These are phyloP conservation scores for Danio albolineatus DNA, from an alignment of 2,797 vertebrate species.

Conservation along the genomic window DNA sequence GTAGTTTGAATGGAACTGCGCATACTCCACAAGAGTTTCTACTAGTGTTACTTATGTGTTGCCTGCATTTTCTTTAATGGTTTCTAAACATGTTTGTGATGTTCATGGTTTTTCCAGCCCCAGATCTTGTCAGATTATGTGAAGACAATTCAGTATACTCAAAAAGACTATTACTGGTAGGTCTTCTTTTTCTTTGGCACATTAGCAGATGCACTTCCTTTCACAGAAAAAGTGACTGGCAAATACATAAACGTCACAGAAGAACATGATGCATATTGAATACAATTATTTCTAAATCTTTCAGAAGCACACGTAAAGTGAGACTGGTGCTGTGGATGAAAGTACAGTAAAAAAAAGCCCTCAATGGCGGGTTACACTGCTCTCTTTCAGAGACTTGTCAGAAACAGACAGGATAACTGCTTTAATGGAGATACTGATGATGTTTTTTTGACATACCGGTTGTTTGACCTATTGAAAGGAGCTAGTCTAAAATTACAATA, in stretches of 20 bases:
- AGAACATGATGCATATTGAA: not conserved
- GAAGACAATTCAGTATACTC: not conserved
- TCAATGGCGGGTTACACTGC: slow-evolving; percentile 36
- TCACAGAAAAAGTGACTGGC: not conserved
- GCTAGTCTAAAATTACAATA: not conserved
- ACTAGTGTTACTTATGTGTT: not conserved
- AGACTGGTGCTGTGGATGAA: slow-evolving; percentile 22
- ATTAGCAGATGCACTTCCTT: not conserved
- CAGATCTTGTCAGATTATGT: not conserved
- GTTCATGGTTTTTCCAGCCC: not conserved
- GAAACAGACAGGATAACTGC: slow-evolving; percentile 51
- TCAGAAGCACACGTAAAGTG: slow-evolving; percentile 19
- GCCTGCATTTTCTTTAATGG: not conserved
- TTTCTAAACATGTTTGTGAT: not conserved
- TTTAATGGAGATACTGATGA: not conserved
- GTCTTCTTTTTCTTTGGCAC: not conserved
- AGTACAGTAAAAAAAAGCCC: not conserved
- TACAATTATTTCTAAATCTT: slow-evolving; percentile 15
- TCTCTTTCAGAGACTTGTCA: slow-evolving; percentile 28
- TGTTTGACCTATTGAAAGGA: slow-evolving; percentile 24
- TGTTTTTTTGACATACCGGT: not conserved
- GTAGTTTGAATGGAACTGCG: not conserved
- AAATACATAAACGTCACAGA: not conserved
- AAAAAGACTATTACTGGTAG: not conserved
- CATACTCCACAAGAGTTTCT: not conserved